A percentile compares a stretch with the other conserved stretches of the same genome.
phyloP scores from a whole-genome alignment of 2,113 vertebrate genomes.

The Calcarius ornatus region DNA sequence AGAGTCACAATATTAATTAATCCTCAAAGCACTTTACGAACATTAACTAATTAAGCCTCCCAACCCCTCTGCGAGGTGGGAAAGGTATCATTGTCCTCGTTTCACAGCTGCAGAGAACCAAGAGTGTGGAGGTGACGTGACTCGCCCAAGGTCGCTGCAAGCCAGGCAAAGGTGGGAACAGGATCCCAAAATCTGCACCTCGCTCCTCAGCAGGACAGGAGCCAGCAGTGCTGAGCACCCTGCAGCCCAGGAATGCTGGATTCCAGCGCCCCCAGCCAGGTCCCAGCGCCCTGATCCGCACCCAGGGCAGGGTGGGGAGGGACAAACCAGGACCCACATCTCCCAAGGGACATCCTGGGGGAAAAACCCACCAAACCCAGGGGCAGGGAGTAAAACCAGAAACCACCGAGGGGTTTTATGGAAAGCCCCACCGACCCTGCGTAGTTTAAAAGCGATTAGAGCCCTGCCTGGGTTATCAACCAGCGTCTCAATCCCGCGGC shows the following conservation, averaged over 20 bases:
- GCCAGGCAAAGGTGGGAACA: neutral
- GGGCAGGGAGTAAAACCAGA: neutral
- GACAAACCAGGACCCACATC: neutral
- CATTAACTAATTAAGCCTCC: constrained; percentile 64
- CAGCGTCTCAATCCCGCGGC: constrained; percentile 27
- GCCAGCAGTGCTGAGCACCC: neutral
- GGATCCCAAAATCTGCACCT: neutral
- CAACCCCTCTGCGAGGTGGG: constrained; percentile 22
- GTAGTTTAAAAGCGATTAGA: neutral
- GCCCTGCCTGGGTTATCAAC: constrained; percentile 39
- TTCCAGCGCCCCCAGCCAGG: fast-evolving
- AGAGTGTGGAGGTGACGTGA: neutral
- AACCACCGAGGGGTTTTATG: neutral
- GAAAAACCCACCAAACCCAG: fast-evolving
- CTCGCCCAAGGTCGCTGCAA: neutral
- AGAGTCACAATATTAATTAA: constrained; percentile 64
- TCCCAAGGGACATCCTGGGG: neutral
- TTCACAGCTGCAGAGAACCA: neutral
- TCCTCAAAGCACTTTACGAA: constrained; percentile 64
- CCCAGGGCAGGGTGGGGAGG: neutral
- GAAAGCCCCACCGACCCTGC: neutral
- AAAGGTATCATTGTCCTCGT: constrained; percentile 29
- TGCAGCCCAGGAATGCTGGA: neutral
- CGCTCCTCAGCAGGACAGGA: fast-evolving
- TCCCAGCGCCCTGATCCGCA: neutral